Evolutionary conservation across 2,888 invertebrate genomes (phyloP), one percentile per base, ranked within the genome.

Genomic region (Sipunculus nudus): DNA sequence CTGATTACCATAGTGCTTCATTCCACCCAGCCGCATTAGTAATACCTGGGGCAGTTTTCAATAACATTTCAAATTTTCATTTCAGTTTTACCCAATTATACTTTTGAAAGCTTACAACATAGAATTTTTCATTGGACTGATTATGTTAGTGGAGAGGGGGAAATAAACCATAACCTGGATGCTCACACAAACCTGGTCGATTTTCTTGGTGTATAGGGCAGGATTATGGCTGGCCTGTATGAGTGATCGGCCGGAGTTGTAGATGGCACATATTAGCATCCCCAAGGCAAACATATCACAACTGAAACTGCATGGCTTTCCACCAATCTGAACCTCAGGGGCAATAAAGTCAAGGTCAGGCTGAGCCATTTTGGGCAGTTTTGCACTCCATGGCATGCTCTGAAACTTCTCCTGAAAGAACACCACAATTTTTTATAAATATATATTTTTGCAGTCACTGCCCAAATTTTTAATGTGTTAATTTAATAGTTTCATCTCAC

Each of bases 271-370:
- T 73, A 98, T 91, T 54, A 96, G 90, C 88, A 98, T 91, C 21
- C 97, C 98, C 71, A 98, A 86, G 0, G 96, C 95, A 85, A 92
- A 99, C 92, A 98, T 96, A 84, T 99, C 98, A 73, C 95, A 95
- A 45, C 92, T 87, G 54, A 92, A 91, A 80, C 92, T 93, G 66
- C 77, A 68, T 53, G 68, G 71, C 59, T 80, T 75, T 67, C 73
- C 47, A 57, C 45, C 40, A 28, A 89, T 88, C 85, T 97, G 96
- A 43, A 92, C 90, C 87, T 99, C 98, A 0, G 98, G 98, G 53
- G 98, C 97, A 90, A 88, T 75, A 80, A 90, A 98, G 85, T 98
- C 96, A 65, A 98, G 88, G 85, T 94, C 92, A 0, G 97, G 96
- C 84, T 99, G 98, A 5, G 92, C 91, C 88, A 94, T 91, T 85